Evolutionary conservation across 2,888 invertebrate genomes (phyloP).

Genomic region (Hipparchia semele): DNA sequence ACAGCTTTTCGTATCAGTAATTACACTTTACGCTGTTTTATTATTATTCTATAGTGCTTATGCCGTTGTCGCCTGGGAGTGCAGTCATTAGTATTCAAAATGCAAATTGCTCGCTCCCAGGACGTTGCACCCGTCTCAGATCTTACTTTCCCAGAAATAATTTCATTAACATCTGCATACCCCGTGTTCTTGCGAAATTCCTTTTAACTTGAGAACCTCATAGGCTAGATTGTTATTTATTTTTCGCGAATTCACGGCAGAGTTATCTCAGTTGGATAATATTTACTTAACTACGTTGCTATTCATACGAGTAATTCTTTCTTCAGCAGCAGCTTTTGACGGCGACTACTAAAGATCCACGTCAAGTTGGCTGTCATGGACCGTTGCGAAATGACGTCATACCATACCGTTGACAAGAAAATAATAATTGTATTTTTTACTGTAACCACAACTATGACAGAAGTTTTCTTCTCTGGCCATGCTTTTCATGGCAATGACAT

Average conservation of each 20-base stretch:
- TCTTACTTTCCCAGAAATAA: constrained; percentile 79
- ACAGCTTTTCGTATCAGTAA: constrained; percentile 57
- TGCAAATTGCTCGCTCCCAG: constrained; percentile 75
- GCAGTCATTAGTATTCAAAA: constrained; percentile 78
- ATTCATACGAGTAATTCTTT: no score
- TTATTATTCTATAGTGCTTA: constrained; percentile 58
- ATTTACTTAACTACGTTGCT: no score
- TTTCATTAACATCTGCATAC: constrained; percentile 79
- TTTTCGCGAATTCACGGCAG: background rate
- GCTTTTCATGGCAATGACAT: no score
- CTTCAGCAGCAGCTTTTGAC: no score
- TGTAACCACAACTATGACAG: no score
- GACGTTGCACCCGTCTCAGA: constrained; percentile 74
- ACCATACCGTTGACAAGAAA: no score
- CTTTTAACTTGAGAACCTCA: constrained; percentile 48
- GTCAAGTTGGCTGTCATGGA: no score
- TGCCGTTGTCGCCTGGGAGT: constrained; percentile 61
- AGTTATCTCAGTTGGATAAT: background rate
- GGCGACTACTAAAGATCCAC: no score
- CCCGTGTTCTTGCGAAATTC: constrained; percentile 59
- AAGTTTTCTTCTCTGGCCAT: no score
- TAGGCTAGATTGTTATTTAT: constrained; percentile 43
- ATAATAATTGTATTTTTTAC: no score
- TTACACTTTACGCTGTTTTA: constrained; percentile 61
- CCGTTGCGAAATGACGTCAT: no score